Evolutionary conservation across 2,888 invertebrate genomes (phyloP), one percentile per base, ranked within the genome.

Genomic region (Tineola bisselliella): DNA sequence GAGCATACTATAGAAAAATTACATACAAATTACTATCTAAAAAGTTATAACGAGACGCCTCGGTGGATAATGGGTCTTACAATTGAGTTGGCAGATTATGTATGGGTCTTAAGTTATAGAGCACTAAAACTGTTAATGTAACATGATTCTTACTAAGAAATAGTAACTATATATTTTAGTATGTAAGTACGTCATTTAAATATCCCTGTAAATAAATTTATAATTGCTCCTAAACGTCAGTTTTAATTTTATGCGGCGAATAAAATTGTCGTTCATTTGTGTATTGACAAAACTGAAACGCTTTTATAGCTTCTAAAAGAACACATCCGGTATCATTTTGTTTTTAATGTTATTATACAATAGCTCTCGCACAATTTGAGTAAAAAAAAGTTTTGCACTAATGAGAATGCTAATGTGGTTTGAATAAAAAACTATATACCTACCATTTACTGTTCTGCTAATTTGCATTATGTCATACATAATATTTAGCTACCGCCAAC

Each of bases 381-480:
- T 73, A 75, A 82, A 38, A 38, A 84, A 83, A 77, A 76, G 74
- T 68, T 68, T 58, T 33, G 66, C 65, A 66, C 67, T 74, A 77
- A 79, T 78, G 70, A 74, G 72, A 74, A 79, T 81, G 76, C 76
- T 76, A 84, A 82, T 82, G 73, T 70, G 64, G 72, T 67, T 68
- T 64, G 63, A 72, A 71, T 75, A 77, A 79, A 80, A 76, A 72
- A 70, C 70, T 66, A 71, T 13, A 13, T 25, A 15, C 57, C 44
- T n/a, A 54, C 17, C 19, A 19, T 52, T 44, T 31, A 70, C 66
- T 69, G 71, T 75, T 68, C 67, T 68, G 57, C 76, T 82, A 71
- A 83, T 86, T 84, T 77, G 73, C 83, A 84, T 86, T 73, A 73
- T 80, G 80, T 80, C 77, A 76, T 77, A 77, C 75, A 70, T 71